Conservation (phyloP, 1,140 invertebrate species). For the Drosophila jambulina region DNA sequence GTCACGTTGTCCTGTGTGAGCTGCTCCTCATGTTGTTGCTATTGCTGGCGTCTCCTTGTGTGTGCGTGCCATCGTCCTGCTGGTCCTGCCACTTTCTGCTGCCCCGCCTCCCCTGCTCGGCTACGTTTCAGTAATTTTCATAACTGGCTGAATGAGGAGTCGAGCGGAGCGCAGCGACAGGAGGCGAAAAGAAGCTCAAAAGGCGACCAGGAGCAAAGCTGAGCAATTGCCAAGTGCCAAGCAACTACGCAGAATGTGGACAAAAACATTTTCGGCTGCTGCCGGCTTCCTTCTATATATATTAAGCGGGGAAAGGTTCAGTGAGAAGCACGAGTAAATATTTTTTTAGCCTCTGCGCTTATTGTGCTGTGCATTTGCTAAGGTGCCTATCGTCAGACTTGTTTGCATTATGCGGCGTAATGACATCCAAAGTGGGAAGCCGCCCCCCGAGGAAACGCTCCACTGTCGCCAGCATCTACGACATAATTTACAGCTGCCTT, state of each 20-base stretch:
- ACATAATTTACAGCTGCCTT: constrained; percentile 48
- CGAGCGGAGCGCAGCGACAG: constrained; percentile 16
- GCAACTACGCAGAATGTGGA: constrained; percentile 57
- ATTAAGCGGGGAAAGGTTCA: constrained; percentile 29
- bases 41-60: constrained; percentile 19
- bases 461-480: constrained; percentile 31
- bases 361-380: constrained; percentile 51
- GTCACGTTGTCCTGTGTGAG: constrained; percentile 68
- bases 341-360: constrained; percentile 49
- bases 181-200: constrained; percentile 23
- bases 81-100: constrained; percentile 6
- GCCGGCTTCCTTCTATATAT: constrained; percentile 8
- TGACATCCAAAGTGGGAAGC: constrained; percentile 55
- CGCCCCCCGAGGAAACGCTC: constrained; percentile 17
- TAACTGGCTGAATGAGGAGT: constrained; percentile 60
- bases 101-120: constrained; percentile 36
- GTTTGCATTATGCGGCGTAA: constrained; percentile 71
- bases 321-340: constrained; percentile 59
- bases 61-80: constrained; percentile 51
- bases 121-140: constrained; percentile 82
- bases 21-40: constrained; percentile 36
- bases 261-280: constrained; percentile 74
- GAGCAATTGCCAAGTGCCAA: constrained; percentile 69
- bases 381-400: constrained; percentile 47
- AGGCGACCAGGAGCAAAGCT: constrained; percentile 35